Evolutionary conservation across 2,888 invertebrate species (phyloP).

Genomic region (Drosophila paucipuncta): DNA sequence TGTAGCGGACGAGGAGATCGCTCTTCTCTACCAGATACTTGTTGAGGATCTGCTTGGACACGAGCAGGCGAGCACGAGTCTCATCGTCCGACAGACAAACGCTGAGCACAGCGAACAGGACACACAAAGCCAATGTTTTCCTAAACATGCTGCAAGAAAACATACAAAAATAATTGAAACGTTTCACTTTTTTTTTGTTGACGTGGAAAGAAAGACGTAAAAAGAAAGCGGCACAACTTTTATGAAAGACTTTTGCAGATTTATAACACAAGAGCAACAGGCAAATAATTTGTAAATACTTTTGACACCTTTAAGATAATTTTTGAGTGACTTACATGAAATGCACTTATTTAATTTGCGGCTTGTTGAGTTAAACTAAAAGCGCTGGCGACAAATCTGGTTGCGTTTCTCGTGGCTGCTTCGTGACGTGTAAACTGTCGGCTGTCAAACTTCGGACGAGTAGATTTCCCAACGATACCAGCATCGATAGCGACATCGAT

Average conservation of each 20-base stretch:
- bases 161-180: constrained; percentile 25
- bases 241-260: not conserved
- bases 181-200: constrained; percentile 77
- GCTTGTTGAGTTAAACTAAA: constrained; percentile 54
- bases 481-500: constrained; percentile 21
- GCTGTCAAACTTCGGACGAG: constrained; percentile 78
- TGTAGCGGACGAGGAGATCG: constrained; percentile 98
- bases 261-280: constrained; percentile 3
- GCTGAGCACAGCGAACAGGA: constrained; percentile 76
- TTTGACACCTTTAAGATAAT: not conserved
- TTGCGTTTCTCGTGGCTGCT: constrained; percentile 70
- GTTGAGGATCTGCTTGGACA: constrained; percentile 97
- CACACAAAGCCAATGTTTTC: constrained; percentile 61
- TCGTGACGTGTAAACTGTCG: constrained; percentile 83
- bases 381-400: constrained; percentile 27
- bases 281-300: not conserved
- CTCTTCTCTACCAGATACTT: constrained; percentile 98
- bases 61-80: constrained; percentile 92
- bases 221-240: constrained; percentile 19
- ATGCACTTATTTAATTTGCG: constrained; percentile 43
- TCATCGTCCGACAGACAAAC: constrained; percentile 87
- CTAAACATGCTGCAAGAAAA: constrained; percentile 71
- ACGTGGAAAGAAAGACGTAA: constrained; percentile 68
- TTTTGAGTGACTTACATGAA: constrained; percentile 60
- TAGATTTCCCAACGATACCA: constrained; percentile 26